Conservation (phyloP, 2,113 vertebrate genomes). For the Alectura lathami region DNA sequence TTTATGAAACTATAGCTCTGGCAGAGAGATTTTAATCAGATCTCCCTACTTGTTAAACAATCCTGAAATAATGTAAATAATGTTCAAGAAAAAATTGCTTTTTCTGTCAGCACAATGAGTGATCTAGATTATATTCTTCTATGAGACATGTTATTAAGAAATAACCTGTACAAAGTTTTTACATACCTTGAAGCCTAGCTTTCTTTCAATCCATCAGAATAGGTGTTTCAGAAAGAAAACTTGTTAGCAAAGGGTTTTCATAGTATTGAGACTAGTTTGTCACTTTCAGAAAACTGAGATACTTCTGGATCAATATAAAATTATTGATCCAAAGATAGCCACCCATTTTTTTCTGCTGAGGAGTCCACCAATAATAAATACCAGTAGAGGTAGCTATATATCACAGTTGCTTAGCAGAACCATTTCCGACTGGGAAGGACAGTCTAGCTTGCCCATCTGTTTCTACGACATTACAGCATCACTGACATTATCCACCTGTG, state of each 20-base stretch:
- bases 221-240: neutral
- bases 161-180: neutral
- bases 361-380: neutral
- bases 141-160: neutral
- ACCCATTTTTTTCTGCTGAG: neutral
- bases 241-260: neutral
- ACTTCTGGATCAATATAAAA: neutral
- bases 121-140: neutral
- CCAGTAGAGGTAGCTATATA: neutral
- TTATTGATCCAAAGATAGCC: neutral
- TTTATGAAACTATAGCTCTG: neutral
- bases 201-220: neutral
- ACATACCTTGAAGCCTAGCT: neutral
- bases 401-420: neutral
- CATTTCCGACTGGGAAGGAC: neutral
- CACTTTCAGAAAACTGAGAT: neutral
- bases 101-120: neutral
- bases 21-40: neutral
- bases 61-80: neutral
- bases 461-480: neutral
- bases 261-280: neutral
- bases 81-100: neutral
- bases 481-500: neutral
- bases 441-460: neutral
- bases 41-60: neutral